A percentile compares a stretch with the other conserved stretches of the same genome.
Evolutionary conservation across 2,113 vertebrate species (phyloP).

Genomic region (Psammodynastes pulverulentus): DNA sequence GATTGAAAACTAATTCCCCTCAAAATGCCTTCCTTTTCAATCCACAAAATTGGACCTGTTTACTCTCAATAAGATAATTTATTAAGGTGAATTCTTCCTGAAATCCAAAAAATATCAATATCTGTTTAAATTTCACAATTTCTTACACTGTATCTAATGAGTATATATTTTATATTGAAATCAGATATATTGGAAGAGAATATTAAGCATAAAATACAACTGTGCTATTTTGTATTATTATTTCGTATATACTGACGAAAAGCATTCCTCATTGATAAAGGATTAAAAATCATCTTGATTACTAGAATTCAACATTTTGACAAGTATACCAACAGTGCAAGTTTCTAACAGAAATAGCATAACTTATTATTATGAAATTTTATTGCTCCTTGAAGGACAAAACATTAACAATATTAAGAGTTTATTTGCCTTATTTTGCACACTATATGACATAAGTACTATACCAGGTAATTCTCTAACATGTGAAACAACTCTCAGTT

Average conservation of each 20-base stretch:
- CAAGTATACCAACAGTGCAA: neutral
- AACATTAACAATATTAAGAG: neutral
- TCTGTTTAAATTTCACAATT: neutral
- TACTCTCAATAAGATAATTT: neutral
- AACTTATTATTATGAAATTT: neutral
- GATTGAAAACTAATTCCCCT: neutral
- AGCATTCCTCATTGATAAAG: neutral
- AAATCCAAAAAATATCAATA: neutral
- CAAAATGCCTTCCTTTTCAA: neutral
- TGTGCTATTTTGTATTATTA: neutral
- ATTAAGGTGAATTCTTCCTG: neutral
- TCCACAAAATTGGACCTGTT: too few relatives aligned
- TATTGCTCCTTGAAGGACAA: neutral
- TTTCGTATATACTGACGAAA: neutral
- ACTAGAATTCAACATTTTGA: neutral
- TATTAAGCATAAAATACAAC: neutral
- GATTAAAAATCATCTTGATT: neutral
- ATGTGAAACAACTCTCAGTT: neutral
- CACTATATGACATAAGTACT: neutral
- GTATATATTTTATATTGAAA: neutral
- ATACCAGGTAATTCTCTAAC: neutral
- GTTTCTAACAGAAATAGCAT: neutral
- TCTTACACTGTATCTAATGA: neutral
- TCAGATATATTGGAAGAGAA: neutral
- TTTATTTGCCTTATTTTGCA: neutral